Conservation (phyloP, 2,888 invertebrate species). For the Heliconius aoede region DNA sequence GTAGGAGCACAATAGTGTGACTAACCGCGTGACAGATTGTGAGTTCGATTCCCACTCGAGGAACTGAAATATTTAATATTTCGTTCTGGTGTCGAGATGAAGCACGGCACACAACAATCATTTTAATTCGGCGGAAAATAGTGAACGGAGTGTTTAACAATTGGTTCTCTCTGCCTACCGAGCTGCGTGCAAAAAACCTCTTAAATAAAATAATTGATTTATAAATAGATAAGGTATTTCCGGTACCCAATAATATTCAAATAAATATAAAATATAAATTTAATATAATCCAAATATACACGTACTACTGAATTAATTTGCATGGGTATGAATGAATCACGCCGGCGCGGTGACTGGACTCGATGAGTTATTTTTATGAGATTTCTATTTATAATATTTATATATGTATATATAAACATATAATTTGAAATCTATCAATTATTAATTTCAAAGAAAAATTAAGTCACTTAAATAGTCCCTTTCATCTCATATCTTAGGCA, state of each 20-base stretch:
- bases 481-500: too few relatives aligned
- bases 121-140: too few relatives aligned
- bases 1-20: too few relatives aligned
- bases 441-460: too few relatives aligned
- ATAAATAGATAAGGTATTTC: background rate
- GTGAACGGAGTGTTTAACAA: background rate
- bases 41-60: too few relatives aligned
- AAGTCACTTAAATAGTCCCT: too few relatives aligned
- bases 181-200: background rate
- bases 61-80: too few relatives aligned
- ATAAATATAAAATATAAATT: conserved; percentile 1
- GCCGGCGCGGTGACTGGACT: conserved; percentile 7
- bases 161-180: background rate
- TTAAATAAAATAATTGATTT: background rate
- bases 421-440: background rate
- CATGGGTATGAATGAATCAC: conserved; percentile 28
- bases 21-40: too few relatives aligned
- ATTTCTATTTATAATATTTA: background rate
- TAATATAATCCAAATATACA: conserved; percentile 9
- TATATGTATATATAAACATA: background rate
- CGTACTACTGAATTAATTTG: conserved; percentile 30
- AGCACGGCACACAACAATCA: too few relatives aligned
- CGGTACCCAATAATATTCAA: background rate
- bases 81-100: too few relatives aligned
- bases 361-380: conserved; percentile 25